phyloP scores from a whole-genome alignment of 30 jellyfish, hydroid and myxozoan genomes.

The Cassiopea andromeda region DNA sequence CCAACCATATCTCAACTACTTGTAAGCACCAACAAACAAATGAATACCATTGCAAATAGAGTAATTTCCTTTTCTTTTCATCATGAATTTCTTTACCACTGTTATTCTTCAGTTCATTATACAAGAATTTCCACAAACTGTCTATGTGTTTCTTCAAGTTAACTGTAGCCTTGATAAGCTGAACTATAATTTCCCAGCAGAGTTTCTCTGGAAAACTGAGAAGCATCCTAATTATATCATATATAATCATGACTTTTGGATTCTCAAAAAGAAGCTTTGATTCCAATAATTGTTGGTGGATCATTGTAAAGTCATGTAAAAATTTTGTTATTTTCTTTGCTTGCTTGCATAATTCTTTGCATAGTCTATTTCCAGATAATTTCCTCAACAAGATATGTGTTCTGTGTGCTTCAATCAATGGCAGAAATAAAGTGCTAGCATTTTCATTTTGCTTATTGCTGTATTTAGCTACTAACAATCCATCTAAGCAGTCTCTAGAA shows the following conservation, averaged over 20 bases:
- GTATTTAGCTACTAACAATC: background rate
- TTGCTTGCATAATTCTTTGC: constrained; percentile 49
- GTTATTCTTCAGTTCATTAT: background rate
- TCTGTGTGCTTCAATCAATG: constrained; percentile 31
- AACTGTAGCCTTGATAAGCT: background rate
- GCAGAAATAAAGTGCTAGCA: background rate
- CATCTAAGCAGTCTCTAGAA: constrained; percentile 20
- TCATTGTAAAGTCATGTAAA: constrained; percentile 16
- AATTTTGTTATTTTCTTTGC: constrained; percentile 21
- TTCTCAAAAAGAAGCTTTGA: constrained; percentile 31
- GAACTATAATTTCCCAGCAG: constrained; percentile 40
- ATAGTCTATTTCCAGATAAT: constrained; percentile 1
- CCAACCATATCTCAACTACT: constrained; percentile 28
- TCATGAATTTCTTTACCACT: background rate
- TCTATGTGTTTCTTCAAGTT: constrained; percentile 16
- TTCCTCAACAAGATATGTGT: constrained; percentile 4
- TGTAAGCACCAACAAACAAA: constrained; percentile 59
- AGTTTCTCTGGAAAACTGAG: constrained; percentile 22
- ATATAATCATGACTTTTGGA: constrained; percentile 34
- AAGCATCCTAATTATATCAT: constrained; percentile 37
- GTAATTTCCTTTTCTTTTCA: constrained; percentile 6
- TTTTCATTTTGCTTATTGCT: background rate
- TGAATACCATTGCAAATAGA: constrained; percentile 47
- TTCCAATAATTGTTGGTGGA: constrained; percentile 12
- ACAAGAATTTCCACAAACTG: background rate